Conservation (phyloP, 2,888 invertebrate genomes). For the Cataglyphis cursor region DNA sequence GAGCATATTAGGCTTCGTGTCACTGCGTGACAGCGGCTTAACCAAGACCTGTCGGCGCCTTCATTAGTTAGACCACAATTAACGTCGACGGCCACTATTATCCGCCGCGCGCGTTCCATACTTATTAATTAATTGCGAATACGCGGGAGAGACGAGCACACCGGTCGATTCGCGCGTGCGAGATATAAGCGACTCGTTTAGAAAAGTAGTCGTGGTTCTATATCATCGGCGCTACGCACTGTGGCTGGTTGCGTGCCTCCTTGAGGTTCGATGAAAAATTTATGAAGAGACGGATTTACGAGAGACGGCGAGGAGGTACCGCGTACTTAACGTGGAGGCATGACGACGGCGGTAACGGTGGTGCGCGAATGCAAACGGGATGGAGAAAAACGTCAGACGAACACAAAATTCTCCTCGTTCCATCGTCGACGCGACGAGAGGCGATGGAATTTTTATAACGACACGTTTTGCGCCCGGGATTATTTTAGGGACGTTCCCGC, state of each 20-base stretch:
- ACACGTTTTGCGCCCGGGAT: constrained; percentile 55
- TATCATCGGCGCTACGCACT: background rate
- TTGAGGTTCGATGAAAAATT: constrained; percentile 56
- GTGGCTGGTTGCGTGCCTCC: background rate
- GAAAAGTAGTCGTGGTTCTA: constrained; percentile 28
- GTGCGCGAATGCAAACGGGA: constrained; percentile 17
- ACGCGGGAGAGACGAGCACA: background rate
- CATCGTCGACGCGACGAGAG: constrained; percentile 18
- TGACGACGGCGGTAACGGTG: constrained; percentile 29
- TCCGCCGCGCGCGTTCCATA: constrained; percentile 19
- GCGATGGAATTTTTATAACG: constrained; percentile 61
- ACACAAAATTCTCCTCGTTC: constrained; percentile 58
- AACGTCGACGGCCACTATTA: constrained; percentile 48
- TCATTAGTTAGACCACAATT: constrained; percentile 66
- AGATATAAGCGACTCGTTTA: background rate
- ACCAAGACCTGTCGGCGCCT: constrained; percentile 69
- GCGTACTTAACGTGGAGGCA: constrained; percentile 39
- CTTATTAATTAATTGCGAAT: constrained; percentile 69
- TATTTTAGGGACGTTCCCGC: constrained; percentile 51
- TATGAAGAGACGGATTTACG: constrained; percentile 55
- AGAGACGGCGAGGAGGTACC: background rate
- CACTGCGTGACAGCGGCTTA: constrained; percentile 67
- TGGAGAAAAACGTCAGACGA: constrained; percentile 28
- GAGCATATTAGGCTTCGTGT: constrained; percentile 20
- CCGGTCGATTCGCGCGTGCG: background rate